Conservation (phyloP, 2,113 vertebrate species). For the Pachyramphus minor region DNA sequence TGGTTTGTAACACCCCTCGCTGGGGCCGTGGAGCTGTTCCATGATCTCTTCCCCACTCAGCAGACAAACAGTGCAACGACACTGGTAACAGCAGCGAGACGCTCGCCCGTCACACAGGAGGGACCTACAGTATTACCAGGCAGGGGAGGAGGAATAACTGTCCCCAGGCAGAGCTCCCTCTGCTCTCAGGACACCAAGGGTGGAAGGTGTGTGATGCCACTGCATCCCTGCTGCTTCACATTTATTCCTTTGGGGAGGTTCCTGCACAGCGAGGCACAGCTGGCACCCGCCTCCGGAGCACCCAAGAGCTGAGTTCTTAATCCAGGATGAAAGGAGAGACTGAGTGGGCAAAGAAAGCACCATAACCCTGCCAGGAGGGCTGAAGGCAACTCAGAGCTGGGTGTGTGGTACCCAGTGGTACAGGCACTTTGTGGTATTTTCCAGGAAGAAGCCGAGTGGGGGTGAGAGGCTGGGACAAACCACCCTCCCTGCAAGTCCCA, state of each 20-base stretch:
- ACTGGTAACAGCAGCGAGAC: neutral
- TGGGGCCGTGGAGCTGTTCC: accelerated
- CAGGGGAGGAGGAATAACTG: neutral
- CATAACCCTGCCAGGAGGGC: neutral
- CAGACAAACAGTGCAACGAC: neutral
- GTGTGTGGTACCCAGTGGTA: accelerated
- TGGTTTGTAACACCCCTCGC: accelerated
- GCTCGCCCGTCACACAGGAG: accelerated
- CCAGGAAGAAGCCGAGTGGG: neutral
- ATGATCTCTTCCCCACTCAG: accelerated
- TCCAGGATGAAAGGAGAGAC: neutral
- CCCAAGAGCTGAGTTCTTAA: neutral
- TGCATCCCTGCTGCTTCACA: neutral
- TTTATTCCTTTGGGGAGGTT: neutral
- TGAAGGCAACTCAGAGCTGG: neutral
- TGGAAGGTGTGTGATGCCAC: accelerated
- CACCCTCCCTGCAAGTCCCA: neutral
- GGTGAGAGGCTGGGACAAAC: neutral
- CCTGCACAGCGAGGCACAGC: neutral
- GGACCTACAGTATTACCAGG: neutral
- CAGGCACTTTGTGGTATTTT: neutral
- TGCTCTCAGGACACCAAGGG: neutral
- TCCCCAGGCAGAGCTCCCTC: neutral
- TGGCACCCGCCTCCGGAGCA: neutral
- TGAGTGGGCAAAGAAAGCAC: neutral